Evolutionary conservation across 1,140 invertebrate genomes (phyloP).

Genomic region (Vanessa atalanta): DNA sequence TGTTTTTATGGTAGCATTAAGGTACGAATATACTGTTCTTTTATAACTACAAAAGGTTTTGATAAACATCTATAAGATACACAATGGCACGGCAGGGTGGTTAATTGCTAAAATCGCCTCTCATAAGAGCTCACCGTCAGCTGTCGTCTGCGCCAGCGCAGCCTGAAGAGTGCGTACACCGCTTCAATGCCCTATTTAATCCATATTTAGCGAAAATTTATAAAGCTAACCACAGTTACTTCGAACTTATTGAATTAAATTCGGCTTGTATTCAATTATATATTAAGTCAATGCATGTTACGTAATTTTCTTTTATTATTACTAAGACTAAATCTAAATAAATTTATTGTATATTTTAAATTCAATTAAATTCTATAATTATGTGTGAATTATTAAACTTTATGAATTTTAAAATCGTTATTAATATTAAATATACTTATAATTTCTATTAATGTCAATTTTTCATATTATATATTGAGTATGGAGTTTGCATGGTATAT

Average conservation of each 20-base stretch:
- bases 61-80: slow-evolving; percentile 32
- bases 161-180: slow-evolving; percentile 53
- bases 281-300: too few relatives aligned
- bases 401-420: too few relatives aligned
- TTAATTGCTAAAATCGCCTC: slow-evolving; percentile 58
- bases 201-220: slow-evolving; percentile 49
- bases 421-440: too few relatives aligned
- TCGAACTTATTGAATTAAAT: slow-evolving; percentile 6
- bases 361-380: too few relatives aligned
- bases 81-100: slow-evolving; percentile 50
- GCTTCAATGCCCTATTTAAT: slow-evolving; percentile 63
- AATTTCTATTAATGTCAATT: too few relatives aligned
- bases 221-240: slow-evolving; percentile 10
- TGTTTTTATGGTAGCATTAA: neutral
- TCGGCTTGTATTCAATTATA: too few relatives aligned
- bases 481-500: too few relatives aligned
- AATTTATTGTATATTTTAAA: too few relatives aligned
- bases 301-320: too few relatives aligned
- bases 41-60: slow-evolving; percentile 3
- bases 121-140: slow-evolving; percentile 54
- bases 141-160: slow-evolving; percentile 68
- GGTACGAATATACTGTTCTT: neutral
- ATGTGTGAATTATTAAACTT: too few relatives aligned
- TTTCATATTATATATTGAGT: too few relatives aligned
- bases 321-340: too few relatives aligned